A percentile compares a stretch with the other conserved stretches of the same genome.
Evolutionary conservation across 2,888 invertebrate species (phyloP).

Genomic region (Xanthia icteritia): DNA sequence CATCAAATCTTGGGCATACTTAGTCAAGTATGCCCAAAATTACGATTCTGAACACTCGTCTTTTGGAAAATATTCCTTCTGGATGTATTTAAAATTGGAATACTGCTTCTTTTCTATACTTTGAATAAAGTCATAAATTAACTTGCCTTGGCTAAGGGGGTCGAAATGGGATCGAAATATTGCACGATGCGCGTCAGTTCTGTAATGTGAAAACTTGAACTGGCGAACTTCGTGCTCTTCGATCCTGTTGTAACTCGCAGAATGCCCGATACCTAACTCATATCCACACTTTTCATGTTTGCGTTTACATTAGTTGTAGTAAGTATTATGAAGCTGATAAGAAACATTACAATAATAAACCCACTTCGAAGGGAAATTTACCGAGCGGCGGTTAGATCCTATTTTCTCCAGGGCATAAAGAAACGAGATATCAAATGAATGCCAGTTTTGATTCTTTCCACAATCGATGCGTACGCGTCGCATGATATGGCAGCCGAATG

Average conservation of each 20-base stretch:
- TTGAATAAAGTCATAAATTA: not conserved
- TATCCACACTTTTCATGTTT: conserved; percentile 71
- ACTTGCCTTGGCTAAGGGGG: conserved; percentile 8
- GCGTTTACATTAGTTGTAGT: conserved; percentile 71
- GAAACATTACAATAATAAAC: conserved; percentile 80
- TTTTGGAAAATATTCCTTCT: conserved; percentile 1
- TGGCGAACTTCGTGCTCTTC: conserved; percentile 3
- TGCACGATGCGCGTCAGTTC: not conserved
- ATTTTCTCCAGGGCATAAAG: conserved; percentile 58
- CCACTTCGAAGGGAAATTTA: conserved; percentile 80
- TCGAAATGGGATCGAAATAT: conserved; percentile 18
- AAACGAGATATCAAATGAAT: conserved; percentile 35
- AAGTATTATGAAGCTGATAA: conserved; percentile 77
- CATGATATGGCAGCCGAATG: conserved; percentile 59
- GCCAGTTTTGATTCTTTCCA: conserved; percentile 37
- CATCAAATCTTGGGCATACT: too few species aligned
- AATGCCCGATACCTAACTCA: conserved; percentile 59
- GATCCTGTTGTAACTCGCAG: conserved; percentile 41
- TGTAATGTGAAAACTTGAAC: conserved; percentile 2
- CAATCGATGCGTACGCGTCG: conserved; percentile 44
- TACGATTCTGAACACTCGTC: not conserved
- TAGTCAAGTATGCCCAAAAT: not conserved
- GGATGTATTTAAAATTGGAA: not conserved
- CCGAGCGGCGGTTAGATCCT: conserved; percentile 69
- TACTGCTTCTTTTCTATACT: not conserved